Base-by-base conservation (phyloP, 2,888 invertebrate genomes). In the Notodonta dromedarius region DNA sequence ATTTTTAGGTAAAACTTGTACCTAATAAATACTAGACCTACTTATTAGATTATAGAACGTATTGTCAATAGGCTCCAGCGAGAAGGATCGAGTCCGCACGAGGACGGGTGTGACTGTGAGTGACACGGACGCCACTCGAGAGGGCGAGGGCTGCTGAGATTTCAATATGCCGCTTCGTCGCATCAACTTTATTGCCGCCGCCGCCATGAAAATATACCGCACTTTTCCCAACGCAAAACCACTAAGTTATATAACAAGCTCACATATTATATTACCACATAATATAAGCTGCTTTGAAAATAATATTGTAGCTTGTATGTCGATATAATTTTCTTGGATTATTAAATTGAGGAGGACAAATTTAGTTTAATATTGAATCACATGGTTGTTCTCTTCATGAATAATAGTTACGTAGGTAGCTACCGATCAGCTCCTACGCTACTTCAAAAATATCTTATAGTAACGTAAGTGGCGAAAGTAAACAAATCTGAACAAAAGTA, bases 41-140 rank as follows among this genome's bases (percentile, higher is more conserved):
- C 42, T 42, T 42, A 42, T 42, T 9, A 42, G 9, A 9, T 12
- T 1, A 42, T 35, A 35, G 12, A 42, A 11, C 4, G 32, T 32
- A 39, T 54, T 65, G 65, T 67, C 65, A 59, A 60, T 64, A 63
- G 60, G 50, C 58, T 61, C 24, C 32, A 9, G 39, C 9, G 3
- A n/a, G 7, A 14, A 54, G 61, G 65, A 71, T 67, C 66, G 65
- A 68, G 67, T 50, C 62, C 53, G 7, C 35, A 35, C 7, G 66
- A 74, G 69, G 60, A 67, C 61, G 74, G 66, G 69, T 81, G 80
- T 66, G 69, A 61, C 54, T 82, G 80, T 66, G 69, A 61, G 55
- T 82, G 80, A 78, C 79, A 57, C 61, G 51, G 54, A 61, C 50
- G 54, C 74, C 73, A 72, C 82, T 82, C 61, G 65, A 80, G 58